A percentile compares a stretch with the other conserved stretches of the same genome.
phyloP scores from a whole-genome alignment of 2,797 vertebrate species.

The Synanceia verrucosa region DNA sequence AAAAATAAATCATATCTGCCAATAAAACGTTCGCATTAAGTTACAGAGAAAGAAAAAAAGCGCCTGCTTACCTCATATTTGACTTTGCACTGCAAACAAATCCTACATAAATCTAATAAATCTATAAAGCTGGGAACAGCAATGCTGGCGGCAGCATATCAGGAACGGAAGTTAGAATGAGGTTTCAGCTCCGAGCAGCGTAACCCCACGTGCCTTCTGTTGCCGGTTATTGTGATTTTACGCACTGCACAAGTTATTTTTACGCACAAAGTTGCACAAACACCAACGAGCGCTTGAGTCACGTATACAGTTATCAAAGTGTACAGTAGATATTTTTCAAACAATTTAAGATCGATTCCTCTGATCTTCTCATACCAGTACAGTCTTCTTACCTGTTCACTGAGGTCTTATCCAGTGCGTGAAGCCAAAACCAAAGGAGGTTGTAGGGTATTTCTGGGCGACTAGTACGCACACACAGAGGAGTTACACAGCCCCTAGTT shows the following conservation, averaged over 20 bases:
- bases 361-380: neutral
- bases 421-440: neutral
- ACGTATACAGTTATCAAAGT: neutral
- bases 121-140: no score
- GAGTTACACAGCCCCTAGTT: conserved; percentile 4
- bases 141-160: neutral
- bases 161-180: conserved; percentile 41
- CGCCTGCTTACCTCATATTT: conserved; percentile 5
- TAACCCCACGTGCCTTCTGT: neutral
- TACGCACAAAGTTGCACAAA: conserved; percentile 17
- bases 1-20: neutral
- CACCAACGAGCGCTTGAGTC: no score
- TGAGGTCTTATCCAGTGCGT: neutral
- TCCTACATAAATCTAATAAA: conserved; percentile 5
- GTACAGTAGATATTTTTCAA: neutral
- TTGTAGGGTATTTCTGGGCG: neutral
- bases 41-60: neutral
- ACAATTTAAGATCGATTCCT: neutral
- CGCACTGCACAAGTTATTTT: conserved; percentile 34
- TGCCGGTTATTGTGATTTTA: neutral
- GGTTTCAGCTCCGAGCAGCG: conserved; percentile 3
- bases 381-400: conserved; percentile 41
- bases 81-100: conserved; percentile 38
- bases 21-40: neutral
- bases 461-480: neutral